These are phyloP conservation scores for Zaprionus capensis DNA, from an alignment of 1,140 invertebrate species.

Conservation along the genomic window DNA sequence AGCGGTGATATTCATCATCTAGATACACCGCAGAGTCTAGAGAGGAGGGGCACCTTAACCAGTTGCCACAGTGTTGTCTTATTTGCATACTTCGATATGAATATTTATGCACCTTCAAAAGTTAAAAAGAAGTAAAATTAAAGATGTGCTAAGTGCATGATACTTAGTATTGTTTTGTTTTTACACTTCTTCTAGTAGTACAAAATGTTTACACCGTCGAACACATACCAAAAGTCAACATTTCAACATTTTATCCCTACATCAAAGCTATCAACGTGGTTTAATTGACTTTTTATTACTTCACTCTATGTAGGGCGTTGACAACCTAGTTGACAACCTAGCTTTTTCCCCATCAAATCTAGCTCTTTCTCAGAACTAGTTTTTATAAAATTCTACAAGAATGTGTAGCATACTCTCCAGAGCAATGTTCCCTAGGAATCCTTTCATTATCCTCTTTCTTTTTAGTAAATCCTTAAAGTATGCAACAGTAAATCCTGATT, in stretches of 20 bases:
- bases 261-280: neutral
- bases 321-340: neutral
- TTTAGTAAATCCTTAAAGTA: neutral
- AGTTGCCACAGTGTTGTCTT: constrained; percentile 40
- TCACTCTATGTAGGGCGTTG: neutral
- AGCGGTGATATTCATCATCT: constrained; percentile 42
- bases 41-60: constrained; percentile 24
- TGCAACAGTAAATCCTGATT: neutral
- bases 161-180: constrained; percentile 25
- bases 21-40: constrained; percentile 17
- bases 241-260: neutral
- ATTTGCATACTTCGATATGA: constrained; percentile 61
- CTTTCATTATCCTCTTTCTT: neutral
- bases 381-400: neutral
- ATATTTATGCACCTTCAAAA: constrained; percentile 31
- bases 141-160: constrained; percentile 68
- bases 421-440: neutral
- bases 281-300: constrained; percentile 1
- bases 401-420: neutral
- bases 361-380: neutral
- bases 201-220: neutral
- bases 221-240: neutral
- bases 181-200: neutral
- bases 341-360: no score
- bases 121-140: constrained; percentile 63